Conservation (phyloP, 2,113 vertebrate species). For the Orientallactaga bullata region DNA sequence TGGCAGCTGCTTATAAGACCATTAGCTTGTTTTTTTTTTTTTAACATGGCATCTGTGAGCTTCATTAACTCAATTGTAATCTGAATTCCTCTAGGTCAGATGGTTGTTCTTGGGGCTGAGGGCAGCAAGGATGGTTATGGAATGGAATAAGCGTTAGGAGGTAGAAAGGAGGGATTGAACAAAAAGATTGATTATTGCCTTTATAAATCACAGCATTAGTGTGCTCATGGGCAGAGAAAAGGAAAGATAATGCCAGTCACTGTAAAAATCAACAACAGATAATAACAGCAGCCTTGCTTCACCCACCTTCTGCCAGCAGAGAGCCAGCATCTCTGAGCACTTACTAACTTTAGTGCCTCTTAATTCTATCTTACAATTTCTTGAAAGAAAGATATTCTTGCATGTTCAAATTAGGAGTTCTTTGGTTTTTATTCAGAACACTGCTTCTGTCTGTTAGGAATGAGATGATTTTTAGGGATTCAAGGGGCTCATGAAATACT, state of each 20-base stretch:
- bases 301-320: constrained; percentile 34
- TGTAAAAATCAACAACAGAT: constrained; percentile 69
- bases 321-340: constrained; percentile 15
- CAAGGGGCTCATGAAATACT: not conserved
- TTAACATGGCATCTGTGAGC: not conserved
- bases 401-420: constrained; percentile 68
- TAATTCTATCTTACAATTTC: constrained; percentile 42
- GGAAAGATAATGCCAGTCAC: not conserved
- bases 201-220: not conserved
- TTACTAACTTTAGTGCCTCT: constrained; percentile 66
- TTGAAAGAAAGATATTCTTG: constrained; percentile 37
- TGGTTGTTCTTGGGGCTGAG: not conserved
- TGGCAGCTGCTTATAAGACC: not conserved
- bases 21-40: constrained; percentile 51
- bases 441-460: not conserved
- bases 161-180: not conserved
- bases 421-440: constrained; percentile 45
- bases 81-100: not conserved
- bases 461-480: not conserved
- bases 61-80: not conserved
- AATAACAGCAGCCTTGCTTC: constrained; percentile 72
- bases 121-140: not conserved
- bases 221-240: not conserved
- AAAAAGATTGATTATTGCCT: not conserved
- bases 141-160: not conserved